Percentiles rank a stretch among this genome's conserved stretches.
These are phyloP conservation scores for Isichthys henryi DNA, from an alignment of 2,113 vertebrate genomes.

Conservation along the genomic window DNA sequence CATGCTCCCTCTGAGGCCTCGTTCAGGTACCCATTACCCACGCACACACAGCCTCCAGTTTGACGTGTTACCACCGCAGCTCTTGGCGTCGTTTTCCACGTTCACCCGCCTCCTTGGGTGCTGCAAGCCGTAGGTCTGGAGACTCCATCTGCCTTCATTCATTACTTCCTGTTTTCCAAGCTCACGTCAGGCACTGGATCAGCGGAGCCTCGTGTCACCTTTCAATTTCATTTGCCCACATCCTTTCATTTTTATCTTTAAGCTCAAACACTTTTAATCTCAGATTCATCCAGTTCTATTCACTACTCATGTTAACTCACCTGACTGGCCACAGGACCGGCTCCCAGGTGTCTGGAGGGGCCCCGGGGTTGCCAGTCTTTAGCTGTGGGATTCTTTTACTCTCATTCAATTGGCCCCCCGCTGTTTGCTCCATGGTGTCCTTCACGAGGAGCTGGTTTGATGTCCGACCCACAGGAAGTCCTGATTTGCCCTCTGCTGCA, in stretches of 20 bases:
- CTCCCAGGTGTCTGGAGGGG: neutral
- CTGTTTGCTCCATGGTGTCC: neutral
- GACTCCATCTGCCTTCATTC: neutral
- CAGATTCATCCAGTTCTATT: neutral
- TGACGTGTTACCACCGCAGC: neutral
- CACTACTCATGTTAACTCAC: neutral
- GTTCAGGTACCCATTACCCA: neutral
- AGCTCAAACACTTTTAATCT: neutral
- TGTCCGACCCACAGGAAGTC: neutral
- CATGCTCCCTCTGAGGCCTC: too few relatives aligned
- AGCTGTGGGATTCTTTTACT: neutral
- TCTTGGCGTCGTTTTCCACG: neutral
- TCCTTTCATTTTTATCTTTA: neutral
- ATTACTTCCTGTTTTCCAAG: neutral
- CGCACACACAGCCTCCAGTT: neutral
- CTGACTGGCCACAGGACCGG: neutral
- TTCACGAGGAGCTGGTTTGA: neutral
- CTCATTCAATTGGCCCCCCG: too few relatives aligned
- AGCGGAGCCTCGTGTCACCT: neutral
- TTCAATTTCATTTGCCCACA: neutral
- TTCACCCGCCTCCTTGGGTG: neutral
- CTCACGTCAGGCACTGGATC: neutral
- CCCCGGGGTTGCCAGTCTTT: neutral
- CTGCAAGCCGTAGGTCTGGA: neutral
- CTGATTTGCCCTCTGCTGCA: neutral